Percentiles rank a stretch among this genome's conserved stretches.
These are phyloP conservation scores for Rhopalosiphum nymphaeae DNA, from an alignment of 2,888 invertebrate genomes.

Conservation along the genomic window DNA sequence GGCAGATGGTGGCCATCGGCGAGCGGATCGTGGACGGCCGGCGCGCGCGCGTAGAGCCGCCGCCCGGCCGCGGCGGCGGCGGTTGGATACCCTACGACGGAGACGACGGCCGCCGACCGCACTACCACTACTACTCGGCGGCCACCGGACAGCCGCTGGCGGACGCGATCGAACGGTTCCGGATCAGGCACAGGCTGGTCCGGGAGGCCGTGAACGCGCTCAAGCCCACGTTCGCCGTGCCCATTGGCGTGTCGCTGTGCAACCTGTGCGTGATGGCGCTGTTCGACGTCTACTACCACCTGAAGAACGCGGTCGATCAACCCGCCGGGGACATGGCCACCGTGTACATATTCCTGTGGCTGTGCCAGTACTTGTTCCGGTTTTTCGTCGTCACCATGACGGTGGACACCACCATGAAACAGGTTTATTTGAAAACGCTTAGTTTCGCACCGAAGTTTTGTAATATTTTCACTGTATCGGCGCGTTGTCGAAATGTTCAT, in stretches of 20 bases:
- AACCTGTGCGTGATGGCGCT: slow-evolving; percentile 60
- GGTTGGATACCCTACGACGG: neutral
- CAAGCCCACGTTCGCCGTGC: slow-evolving; percentile 16
- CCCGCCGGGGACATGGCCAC: neutral
- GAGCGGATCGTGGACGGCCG: slow-evolving; percentile 10
- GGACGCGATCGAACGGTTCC: slow-evolving; percentile 6
- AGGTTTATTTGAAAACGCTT: slow-evolving; percentile 5
- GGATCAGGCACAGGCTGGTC: slow-evolving; percentile 41
- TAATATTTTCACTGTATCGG: neutral
- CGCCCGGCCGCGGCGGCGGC: neutral
- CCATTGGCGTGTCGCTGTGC: neutral
- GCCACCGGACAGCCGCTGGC: neutral
- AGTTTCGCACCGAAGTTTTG: neutral
- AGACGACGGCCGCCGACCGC: neutral
- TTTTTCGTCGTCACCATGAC: slow-evolving; percentile 28
- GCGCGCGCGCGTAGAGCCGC: neutral
- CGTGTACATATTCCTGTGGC: neutral
- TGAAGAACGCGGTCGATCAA: neutral
- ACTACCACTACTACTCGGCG: neutral
- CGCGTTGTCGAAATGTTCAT: neutral
- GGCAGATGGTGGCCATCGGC: slow-evolving; percentile 43
- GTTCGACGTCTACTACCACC: slow-evolving; percentile 62
- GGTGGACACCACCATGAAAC: neutral
- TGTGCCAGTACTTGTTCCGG: neutral
- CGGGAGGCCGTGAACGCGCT: slow-evolving; percentile 37